Evolutionary conservation across 2,888 invertebrate genomes (phyloP).

Genomic region (Oasisia sp.): DNA sequence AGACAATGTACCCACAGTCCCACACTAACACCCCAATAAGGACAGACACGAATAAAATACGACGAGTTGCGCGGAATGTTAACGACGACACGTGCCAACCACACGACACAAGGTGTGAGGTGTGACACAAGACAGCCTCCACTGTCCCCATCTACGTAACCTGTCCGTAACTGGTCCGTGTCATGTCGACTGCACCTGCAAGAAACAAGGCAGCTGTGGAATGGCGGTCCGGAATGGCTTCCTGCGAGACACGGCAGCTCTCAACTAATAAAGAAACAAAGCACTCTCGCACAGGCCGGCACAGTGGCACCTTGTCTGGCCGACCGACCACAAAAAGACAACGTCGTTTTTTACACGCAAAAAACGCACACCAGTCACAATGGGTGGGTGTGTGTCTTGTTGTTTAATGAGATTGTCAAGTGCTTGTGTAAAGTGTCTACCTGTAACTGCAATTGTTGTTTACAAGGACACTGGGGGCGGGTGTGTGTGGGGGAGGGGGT

Average conservation of each 20-base stretch:
- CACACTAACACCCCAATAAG: not conserved
- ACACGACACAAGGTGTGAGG: not conserved
- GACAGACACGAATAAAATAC: not conserved
- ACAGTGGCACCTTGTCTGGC: not conserved
- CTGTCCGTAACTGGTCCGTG: too few species aligned
- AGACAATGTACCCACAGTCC: not conserved
- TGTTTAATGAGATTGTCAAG: slow-evolving; percentile 12
- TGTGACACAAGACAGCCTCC: not conserved
- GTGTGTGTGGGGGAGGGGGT: not conserved
- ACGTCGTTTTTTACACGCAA: not conserved
- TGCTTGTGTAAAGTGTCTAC: not conserved
- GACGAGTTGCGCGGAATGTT: not conserved
- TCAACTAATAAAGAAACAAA: not conserved
- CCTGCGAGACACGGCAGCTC: not conserved
- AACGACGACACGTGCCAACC: not conserved
- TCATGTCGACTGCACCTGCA: not conserved
- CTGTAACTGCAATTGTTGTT: not conserved
- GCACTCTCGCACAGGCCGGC: not conserved
- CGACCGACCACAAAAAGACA: not conserved
- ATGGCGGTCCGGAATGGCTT: not conserved
- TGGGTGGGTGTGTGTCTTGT: not conserved
- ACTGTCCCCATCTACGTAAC: not conserved
- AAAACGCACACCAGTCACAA: not conserved
- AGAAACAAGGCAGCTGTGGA: not conserved
- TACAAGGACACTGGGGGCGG: not conserved